These are phyloP conservation scores for Isurus oxyrinchus DNA, from an alignment of 2,113 vertebrate genomes.

Conservation along the genomic window DNA sequence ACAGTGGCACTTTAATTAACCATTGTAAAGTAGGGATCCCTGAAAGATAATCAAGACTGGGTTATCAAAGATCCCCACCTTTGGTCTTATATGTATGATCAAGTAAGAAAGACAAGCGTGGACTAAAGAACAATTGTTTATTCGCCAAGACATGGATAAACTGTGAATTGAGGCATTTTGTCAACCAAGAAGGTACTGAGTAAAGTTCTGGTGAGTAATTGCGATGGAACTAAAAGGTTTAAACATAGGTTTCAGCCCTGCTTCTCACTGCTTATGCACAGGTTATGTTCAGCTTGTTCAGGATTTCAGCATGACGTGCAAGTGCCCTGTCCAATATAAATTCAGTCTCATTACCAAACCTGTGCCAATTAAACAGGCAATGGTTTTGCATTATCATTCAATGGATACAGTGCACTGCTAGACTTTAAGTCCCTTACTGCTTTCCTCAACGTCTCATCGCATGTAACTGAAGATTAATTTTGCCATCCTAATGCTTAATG, in stretches of 20 bases:
- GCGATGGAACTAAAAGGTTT: not conserved
- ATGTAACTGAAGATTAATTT: constrained; percentile 30
- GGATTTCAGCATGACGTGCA: not conserved
- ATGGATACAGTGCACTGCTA: not conserved
- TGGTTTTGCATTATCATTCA: not conserved
- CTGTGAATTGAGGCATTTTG: not conserved
- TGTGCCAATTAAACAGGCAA: not conserved
- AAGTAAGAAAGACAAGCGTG: not conserved
- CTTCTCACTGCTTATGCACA: not conserved
- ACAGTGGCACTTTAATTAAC: not conserved
- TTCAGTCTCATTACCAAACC: not conserved
- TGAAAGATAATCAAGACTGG: not conserved
- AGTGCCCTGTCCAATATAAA: not conserved
- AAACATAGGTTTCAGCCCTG: not conserved
- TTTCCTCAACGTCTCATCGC: constrained; percentile 5
- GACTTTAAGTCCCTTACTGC: not conserved
- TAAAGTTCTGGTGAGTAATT: not conserved
- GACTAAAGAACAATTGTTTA: not conserved
- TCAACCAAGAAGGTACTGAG: not conserved
- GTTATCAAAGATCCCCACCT: not conserved
- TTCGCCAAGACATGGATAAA: not conserved
- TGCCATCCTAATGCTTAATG: not conserved
- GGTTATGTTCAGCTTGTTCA: not conserved
- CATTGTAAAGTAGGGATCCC: not conserved
- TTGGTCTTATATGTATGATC: not conserved